phyloP scores from a whole-genome alignment of 2,888 invertebrate genomes.

The Xylota segnis region DNA sequence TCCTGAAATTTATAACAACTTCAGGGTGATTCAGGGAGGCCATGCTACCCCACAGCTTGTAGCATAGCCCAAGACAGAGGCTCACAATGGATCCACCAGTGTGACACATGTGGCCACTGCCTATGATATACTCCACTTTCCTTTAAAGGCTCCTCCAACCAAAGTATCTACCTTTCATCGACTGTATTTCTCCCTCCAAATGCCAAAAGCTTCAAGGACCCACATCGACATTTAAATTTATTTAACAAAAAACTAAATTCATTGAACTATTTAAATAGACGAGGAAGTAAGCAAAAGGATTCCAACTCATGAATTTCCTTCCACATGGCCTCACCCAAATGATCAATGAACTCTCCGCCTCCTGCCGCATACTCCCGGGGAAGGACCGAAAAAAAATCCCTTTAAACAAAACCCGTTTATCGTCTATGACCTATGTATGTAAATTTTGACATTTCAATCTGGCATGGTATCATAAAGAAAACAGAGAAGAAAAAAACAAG shows the following conservation, averaged over 20 bases:
- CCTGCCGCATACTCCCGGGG: no score
- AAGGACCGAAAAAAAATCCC: background rate
- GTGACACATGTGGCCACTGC: no score
- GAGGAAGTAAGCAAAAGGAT: background rate
- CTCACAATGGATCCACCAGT: no score
- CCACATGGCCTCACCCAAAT: conserved; percentile 35
- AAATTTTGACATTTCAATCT: conserved; percentile 54
- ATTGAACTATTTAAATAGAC: background rate
- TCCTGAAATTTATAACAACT: no score
- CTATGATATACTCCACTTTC: no score
- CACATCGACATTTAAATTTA: background rate
- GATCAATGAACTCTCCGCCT: conserved; percentile 16
- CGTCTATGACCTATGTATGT: conserved; percentile 49
- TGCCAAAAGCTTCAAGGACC: background rate
- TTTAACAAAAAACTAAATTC: background rate
- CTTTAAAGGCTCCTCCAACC: no score
- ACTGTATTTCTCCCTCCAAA: background rate
- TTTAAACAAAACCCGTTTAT: background rate
- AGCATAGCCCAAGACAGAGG: no score
- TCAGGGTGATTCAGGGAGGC: no score
- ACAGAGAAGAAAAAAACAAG: conserved; percentile 5
- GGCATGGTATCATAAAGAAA: background rate
- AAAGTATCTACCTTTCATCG: no score
- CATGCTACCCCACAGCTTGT: no score
- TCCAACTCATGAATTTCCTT: conserved; percentile 10